Conservation (phyloP, 2,888 invertebrate species). For the Eupithecia subfuscata region DNA sequence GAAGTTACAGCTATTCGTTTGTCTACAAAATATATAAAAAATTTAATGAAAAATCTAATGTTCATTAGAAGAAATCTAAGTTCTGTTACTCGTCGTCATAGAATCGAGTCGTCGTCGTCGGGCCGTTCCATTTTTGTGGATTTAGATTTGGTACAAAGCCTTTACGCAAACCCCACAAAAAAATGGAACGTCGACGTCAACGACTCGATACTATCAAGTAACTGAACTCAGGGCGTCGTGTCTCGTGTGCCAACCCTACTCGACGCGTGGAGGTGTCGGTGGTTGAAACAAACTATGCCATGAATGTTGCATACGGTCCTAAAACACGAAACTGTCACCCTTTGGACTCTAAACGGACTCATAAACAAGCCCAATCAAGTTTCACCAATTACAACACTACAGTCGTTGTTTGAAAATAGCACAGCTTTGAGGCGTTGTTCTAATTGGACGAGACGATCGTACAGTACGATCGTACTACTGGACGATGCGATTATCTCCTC, state of each 20-base stretch:
- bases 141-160: background rate
- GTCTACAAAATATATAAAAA: too few relatives aligned
- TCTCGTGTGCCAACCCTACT: conserved; percentile 1
- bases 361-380: background rate
- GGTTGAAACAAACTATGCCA: background rate
- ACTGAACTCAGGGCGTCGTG: background rate
- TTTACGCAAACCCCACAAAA: background rate
- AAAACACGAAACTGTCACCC: conserved; percentile 9
- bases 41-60: too few relatives aligned
- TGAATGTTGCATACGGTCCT: background rate
- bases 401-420: background rate
- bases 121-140: too few relatives aligned
- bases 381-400: background rate
- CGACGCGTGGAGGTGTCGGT: background rate
- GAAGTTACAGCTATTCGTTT: too few relatives aligned
- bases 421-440: background rate
- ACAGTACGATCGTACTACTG: too few relatives aligned
- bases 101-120: too few relatives aligned
- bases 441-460: too few relatives aligned
- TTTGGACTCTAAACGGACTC: conserved; percentile 5
- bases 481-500: too few relatives aligned
- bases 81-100: too few relatives aligned
- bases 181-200: background rate
- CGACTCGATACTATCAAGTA: background rate
- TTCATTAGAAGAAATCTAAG: too few relatives aligned